phyloP scores from a whole-genome alignment of 2,888 invertebrate genomes.

The Pandemis cinnamomeana region DNA sequence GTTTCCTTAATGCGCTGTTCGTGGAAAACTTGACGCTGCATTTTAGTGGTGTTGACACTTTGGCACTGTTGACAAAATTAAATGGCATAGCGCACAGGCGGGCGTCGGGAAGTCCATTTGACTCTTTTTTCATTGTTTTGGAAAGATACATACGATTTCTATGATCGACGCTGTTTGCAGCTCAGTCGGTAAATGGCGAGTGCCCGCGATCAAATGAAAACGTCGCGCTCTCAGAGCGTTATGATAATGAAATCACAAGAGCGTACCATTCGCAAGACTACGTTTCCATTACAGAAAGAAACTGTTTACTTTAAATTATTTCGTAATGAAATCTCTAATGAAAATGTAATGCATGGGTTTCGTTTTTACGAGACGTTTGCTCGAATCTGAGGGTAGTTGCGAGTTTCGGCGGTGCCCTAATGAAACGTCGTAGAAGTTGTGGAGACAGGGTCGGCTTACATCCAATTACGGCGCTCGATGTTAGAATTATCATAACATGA shows the following conservation, averaged over 20 bases:
- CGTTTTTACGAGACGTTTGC: conserved; percentile 11
- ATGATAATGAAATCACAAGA: conserved; percentile 39
- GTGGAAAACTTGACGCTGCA: conserved; percentile 20
- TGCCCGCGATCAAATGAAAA: conserved; percentile 36
- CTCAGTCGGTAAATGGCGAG: conserved; percentile 3
- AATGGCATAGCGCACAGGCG: not conserved
- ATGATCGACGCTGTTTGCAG: not conserved
- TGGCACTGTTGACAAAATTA: not conserved
- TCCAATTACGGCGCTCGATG: conserved; percentile 28
- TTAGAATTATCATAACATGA: conserved; percentile 42
- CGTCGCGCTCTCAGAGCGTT: conserved; percentile 31
- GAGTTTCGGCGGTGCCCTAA: not conserved
- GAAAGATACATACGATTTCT: not conserved
- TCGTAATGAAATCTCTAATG: conserved; percentile 28
- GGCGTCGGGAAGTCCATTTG: not conserved
- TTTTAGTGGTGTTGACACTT: not conserved
- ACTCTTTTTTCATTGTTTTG: not conserved
- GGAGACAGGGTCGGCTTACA: conserved; percentile 15
- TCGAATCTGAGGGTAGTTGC: conserved; percentile 33
- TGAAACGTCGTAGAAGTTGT: conserved; percentile 6
- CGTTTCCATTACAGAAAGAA: conserved; percentile 27
- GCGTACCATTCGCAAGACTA: conserved; percentile 39
- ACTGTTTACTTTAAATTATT: conserved; percentile 41
- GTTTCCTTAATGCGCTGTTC: conserved; percentile 24
- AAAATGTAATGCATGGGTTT: not conserved